These are phyloP conservation scores for Sternarchorhynchus goeldii DNA, from an alignment of 2,797 vertebrate species.

Conservation along the genomic window DNA sequence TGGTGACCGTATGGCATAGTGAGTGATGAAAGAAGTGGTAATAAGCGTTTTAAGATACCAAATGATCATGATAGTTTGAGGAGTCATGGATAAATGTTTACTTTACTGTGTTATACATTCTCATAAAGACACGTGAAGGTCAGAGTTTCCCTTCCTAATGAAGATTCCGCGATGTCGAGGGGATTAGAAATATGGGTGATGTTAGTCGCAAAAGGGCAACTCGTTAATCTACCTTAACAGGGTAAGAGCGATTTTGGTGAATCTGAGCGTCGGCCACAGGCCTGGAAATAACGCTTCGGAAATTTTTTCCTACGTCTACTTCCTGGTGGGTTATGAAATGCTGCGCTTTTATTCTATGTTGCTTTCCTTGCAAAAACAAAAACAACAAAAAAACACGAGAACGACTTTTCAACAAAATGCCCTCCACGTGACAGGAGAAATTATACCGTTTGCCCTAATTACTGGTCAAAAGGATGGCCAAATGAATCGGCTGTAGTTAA, in stretches of 20 bases:
- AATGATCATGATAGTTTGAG: constrained; percentile 70
- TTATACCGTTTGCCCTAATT: constrained; percentile 31
- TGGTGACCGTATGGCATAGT: neutral
- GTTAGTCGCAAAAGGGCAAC: constrained; percentile 79
- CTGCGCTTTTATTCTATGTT: constrained; percentile 24
- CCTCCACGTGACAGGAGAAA: constrained; percentile 13
- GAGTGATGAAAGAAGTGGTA: constrained; percentile 42
- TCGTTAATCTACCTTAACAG: constrained; percentile 80
- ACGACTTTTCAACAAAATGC: too few species aligned
- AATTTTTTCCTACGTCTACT: constrained; percentile 54
- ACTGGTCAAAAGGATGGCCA: constrained; percentile 28
- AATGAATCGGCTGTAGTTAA: constrained; percentile 29
- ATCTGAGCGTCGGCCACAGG: constrained; percentile 69
- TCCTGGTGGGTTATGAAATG: constrained; percentile 12
- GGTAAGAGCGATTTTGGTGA: constrained; percentile 68
- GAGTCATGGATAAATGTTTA: constrained; percentile 79
- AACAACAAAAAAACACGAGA: neutral
- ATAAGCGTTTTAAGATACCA: constrained; percentile 58
- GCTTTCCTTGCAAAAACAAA: constrained; percentile 41
- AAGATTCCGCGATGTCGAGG: constrained; percentile 75
- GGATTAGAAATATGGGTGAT: constrained; percentile 76
- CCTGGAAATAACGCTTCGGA: constrained; percentile 64
- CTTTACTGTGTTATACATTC: constrained; percentile 77
- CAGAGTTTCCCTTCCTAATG: constrained; percentile 83
- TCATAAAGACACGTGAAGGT: constrained; percentile 81